Conservation (phyloP, 2,113 vertebrate genomes). For the Dicerorhinus sumatrensis region DNA sequence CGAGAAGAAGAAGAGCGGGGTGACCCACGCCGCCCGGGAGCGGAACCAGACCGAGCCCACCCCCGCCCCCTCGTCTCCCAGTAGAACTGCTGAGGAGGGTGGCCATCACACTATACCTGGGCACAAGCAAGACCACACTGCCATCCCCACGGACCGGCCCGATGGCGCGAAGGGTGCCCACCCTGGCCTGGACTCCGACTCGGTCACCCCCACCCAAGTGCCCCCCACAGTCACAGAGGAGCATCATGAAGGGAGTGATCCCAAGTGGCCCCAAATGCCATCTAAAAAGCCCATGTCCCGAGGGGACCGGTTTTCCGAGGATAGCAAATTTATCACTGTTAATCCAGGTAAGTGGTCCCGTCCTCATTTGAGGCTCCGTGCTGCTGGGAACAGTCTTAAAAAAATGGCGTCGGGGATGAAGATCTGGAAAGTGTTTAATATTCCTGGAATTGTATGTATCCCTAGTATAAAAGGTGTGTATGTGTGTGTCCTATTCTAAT, state of each 20-base stretch:
- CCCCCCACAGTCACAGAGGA: constrained; percentile 87
- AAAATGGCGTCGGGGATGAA: fast-evolving
- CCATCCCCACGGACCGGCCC: constrained; percentile 77
- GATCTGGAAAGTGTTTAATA: neutral
- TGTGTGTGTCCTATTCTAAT: neutral
- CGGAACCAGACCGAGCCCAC: constrained; percentile 70
- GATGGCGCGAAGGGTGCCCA: constrained; percentile 58
- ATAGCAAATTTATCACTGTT: constrained; percentile 91
- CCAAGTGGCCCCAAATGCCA: constrained; percentile 80
- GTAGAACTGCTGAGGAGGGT: constrained; percentile 86
- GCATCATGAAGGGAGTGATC: constrained; percentile 79
- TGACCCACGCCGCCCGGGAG: neutral
- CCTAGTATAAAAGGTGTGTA: too few relatives aligned
- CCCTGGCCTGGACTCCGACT: constrained; percentile 51
- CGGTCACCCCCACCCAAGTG: constrained; percentile 88
- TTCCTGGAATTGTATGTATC: fast-evolving
- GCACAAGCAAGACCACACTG: constrained; percentile 72
- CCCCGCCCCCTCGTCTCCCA: constrained; percentile 60
- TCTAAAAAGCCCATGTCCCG: constrained; percentile 80
- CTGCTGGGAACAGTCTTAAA: fast-evolving
- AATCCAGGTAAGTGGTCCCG: constrained; percentile 91
- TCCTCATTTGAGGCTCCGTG: fast-evolving
- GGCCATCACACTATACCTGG: constrained; percentile 85
- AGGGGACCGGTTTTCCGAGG: constrained; percentile 84
- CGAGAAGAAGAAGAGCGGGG: constrained; percentile 87